Evolutionary conservation across 2,888 invertebrate species (phyloP).

Genomic region (Phyllotreta striolata): DNA sequence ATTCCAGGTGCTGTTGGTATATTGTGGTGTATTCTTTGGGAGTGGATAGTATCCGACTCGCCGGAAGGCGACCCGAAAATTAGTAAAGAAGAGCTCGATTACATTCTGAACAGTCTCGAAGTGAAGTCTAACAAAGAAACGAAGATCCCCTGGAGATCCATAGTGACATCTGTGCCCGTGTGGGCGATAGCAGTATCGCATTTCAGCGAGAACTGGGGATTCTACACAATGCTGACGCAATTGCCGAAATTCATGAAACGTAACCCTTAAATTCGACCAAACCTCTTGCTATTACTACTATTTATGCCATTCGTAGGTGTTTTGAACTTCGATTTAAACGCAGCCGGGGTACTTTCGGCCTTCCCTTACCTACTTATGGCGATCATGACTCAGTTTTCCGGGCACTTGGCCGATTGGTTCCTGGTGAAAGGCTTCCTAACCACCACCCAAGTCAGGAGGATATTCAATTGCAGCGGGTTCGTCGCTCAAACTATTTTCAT

Average conservation of each 20-base stretch:
- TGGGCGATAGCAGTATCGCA: slow-evolving; percentile 87
- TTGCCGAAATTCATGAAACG: slow-evolving; percentile 42
- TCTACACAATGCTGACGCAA: slow-evolving; percentile 72
- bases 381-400: slow-evolving; percentile 78
- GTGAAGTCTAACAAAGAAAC: slow-evolving; percentile 62
- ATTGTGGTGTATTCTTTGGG: slow-evolving; percentile 78
- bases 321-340: slow-evolving; percentile 74
- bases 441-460: slow-evolving; percentile 74
- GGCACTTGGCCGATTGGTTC: slow-evolving; percentile 84
- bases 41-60: slow-evolving; percentile 73
- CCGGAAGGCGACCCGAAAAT: slow-evolving; percentile 80
- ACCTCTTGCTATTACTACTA: too few relatives aligned
- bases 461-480: slow-evolving; percentile 79
- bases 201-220: slow-evolving; percentile 91
- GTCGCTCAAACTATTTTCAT: slow-evolving; percentile 85
- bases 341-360: slow-evolving; percentile 85
- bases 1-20: slow-evolving; percentile 69
- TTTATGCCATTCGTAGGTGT: slow-evolving; percentile 66
- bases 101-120: slow-evolving; percentile 70
- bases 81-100: slow-evolving; percentile 74
- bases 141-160: slow-evolving; percentile 78
- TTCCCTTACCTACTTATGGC: slow-evolving; percentile 92
- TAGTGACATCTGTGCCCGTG: slow-evolving; percentile 78
- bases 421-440: slow-evolving; percentile 70
- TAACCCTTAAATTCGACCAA: too few relatives aligned